Base-by-base conservation (phyloP, 37 sponge, comb jelly and placozoan genomes). In the Geodia barretti region DNA sequence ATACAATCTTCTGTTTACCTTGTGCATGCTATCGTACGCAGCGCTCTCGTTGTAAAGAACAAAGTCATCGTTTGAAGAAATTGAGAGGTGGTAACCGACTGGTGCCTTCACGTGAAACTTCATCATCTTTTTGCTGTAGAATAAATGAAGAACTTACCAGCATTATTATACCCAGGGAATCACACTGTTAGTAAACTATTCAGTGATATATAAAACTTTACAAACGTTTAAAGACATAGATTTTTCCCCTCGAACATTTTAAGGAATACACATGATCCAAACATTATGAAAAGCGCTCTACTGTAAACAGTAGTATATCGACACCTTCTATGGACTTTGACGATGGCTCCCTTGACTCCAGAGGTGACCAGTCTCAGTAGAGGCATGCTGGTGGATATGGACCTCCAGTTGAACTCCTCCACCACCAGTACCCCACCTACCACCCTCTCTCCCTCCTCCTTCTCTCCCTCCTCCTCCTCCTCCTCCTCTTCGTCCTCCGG, bases 311-410 rank as follows among this genome's bases (percentile, higher is more conserved):
- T n/a, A n/a, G n/a, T n/a, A n/a, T n/a, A n/a, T n/a, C n/a, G 88
- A 70, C 36, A 90, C 91, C 91, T 90, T 30, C 78, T 74, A 35
- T 90, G 91, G 24, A 92, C 75, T 25, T 70, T 58, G 19, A 92
- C 37, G 0, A 30, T 17, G 4, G 75, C 61, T 41, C 89, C 77
- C 14, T 62, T 47, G 5, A 73, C 75, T 23, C 78, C 91, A 25
- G 91, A 81, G 38, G 93, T 92, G 17, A 43, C 41, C 19, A 92
- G 0, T 42, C 58, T 47, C 21, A 89, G 78, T 3, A 85, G 37
- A 34, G 83, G 83, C 31, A 32, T 33, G 5, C 62, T 65, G 39
- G 70, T 24, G 29, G 54, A 66, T n/a, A 89, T 60, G 28, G 67
- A 42, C 64, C 41, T 74, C 93, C 93, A 92, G 21, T 66, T 70